Base-by-base conservation (phyloP, 2,888 invertebrate genomes). In the Tanypteryx hageni region DNA sequence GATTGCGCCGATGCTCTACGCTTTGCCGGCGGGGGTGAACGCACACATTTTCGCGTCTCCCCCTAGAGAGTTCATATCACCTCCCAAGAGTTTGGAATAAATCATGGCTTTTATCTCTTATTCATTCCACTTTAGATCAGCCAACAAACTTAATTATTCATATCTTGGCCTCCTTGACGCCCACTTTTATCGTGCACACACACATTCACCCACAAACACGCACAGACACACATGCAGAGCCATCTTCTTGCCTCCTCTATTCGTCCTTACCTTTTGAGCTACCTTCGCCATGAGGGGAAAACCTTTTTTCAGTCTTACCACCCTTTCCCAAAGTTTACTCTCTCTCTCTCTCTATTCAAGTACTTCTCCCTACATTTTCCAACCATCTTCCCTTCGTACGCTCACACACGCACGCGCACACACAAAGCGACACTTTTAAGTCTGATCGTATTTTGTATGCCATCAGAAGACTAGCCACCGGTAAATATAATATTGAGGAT, bases 81-180 rank as follows among this genome's bases (percentile, higher is more conserved):
- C 22, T 76, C 76, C 27, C 76, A 22, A 18, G 27, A 22, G 22
- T 5, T 16, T 27, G 8, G 22, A 76, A 76, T 76, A 76, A 76
- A 76, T 76, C 76, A 27, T 8, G 3, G 0, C 76, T 76, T 68
- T 68, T 68, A 68, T 68, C 76, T 76, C 27, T 27, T 76, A 27
- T 76, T 76, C 76, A 76, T 76, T 76, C 76, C 76, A 27, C 27
- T 76, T 76, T 27, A 27, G 27, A 76, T 76, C 27, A 13, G 76
- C 22, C 76, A 22, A 68, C 68, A 68, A 22, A 76, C 76, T 76
- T 76, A 76, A 76, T 76, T 76, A 76, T 76, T 76, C 76, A 76
- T 76, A 76, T 22, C 76, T 44, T 1, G 44, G 44, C 5, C 44
- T 76, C 13, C n/a, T 22, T 8, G 22, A 68, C 68, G 68, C 76